Evolutionary conservation across 2,888 invertebrate species (phyloP), one percentile per base, ranked within the genome.

Genomic region (Drosophila vallismaia): DNA sequence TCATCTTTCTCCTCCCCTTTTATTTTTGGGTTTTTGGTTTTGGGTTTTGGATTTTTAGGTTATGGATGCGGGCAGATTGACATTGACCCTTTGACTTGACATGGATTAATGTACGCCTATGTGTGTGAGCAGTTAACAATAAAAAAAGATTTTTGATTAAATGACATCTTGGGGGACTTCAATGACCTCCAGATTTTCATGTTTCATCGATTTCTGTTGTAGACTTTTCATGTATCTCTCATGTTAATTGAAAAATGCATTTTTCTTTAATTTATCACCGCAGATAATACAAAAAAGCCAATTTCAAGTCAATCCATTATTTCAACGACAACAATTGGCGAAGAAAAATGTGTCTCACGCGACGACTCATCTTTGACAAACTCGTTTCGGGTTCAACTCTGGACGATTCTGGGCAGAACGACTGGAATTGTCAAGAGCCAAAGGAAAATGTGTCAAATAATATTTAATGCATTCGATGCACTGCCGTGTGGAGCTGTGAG

Each of bases 71-170:
- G 73, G 73, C 55, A 58, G 59, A 71, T 55, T 71, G 79, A 69
- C 79, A 81, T 85, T 79, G 79, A 79, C 86, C 79, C 62, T 51
- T 51, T 71, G 28, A 46, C 26, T 31, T 51, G 82, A 74, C 82
- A 53, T 51, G 56, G 51, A 79, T 81, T 66, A 68, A 80, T 73
- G 58, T n/a, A 36, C 36, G 36, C 36, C 12, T 54, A 12, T 12
- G 9, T 14, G 5, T 10, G 59, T 8, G 60, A 38, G 48, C 40
- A 14, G 31, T 36, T 48, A 28, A 42, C 26, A 14, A 26, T 59
- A 24, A 2, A 44, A 44, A 44, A 9, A 9, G 1, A 28, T 6
- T 10, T 44, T 48, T 59, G 59, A 60, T 62, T 48, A 48, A 48
- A 46, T 29, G 44, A 50, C 31, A 48, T 42, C 9, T 33, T 36